phyloP scores from a whole-genome alignment of 2,113 vertebrate genomes.

The Trichechus manatus region DNA sequence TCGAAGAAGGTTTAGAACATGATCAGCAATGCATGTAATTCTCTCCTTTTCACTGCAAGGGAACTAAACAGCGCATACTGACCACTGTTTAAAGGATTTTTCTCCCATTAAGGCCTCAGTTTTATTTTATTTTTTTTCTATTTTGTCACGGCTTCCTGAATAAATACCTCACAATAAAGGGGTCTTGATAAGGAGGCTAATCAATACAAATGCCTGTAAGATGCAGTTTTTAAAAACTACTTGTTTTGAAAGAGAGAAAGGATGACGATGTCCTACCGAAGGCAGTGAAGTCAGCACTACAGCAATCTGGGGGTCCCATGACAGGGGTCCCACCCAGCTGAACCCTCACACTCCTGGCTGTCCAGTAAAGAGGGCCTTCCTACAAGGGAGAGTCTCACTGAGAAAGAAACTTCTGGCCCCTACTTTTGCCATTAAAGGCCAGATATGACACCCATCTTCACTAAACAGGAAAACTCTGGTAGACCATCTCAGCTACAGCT shows the following conservation, averaged over 20 bases:
- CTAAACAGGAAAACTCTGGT: background rate
- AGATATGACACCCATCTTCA: background rate
- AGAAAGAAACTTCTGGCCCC: background rate
- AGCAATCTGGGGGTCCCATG: background rate
- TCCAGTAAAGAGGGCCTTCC: background rate
- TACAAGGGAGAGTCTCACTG: background rate
- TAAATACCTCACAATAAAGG: conserved; percentile 30
- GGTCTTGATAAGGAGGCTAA: conserved; percentile 9
- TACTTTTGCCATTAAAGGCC: background rate
- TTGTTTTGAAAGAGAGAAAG: background rate
- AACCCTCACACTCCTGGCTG: background rate
- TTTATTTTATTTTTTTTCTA: conserved; percentile 40
- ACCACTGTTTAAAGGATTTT: background rate
- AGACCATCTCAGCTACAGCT: background rate
- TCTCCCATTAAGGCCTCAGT: background rate
- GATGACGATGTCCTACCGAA: background rate
- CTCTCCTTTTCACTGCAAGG: background rate
- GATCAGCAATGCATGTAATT: background rate
- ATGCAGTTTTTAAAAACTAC: background rate
- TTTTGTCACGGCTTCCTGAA: conserved; percentile 12
- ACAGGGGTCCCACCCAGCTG: background rate
- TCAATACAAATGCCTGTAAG: background rate
- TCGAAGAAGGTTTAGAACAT: conserved; percentile 46
- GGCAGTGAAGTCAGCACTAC: background rate
- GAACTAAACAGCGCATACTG: background rate